Evolutionary conservation across 2,888 invertebrate species (phyloP).

Genomic region (Drosophila koepferae): DNA sequence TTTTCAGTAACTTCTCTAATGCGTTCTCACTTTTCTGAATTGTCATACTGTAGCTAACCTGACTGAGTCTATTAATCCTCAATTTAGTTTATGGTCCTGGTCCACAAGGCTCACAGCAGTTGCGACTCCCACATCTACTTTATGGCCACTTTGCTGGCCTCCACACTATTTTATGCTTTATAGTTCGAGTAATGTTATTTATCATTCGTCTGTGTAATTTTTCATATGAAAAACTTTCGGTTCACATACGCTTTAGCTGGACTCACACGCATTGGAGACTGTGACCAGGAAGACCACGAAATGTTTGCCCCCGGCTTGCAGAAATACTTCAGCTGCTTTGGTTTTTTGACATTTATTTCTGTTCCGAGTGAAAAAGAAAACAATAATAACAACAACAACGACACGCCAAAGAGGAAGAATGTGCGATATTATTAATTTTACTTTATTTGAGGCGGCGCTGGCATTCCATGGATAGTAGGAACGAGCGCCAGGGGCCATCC

Average conservation of each 20-base stretch:
- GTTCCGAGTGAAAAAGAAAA: constrained; percentile 25
- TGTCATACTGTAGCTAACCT: neutral
- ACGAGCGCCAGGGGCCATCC: constrained; percentile 38
- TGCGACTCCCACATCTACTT: constrained; percentile 39
- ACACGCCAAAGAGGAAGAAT: constrained; percentile 44
- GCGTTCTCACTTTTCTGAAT: neutral
- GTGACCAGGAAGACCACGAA: constrained; percentile 1
- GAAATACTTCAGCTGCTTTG: constrained; percentile 49
- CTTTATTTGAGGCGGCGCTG: constrained; percentile 49
- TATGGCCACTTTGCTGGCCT: constrained; percentile 18
- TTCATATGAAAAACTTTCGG: constrained; percentile 70
- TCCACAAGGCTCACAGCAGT: constrained; percentile 29
- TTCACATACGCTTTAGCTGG: constrained; percentile 17
- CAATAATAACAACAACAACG: constrained; percentile 28
- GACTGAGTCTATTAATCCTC: constrained; percentile 32
- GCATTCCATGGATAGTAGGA: constrained; percentile 54
- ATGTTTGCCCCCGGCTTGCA: constrained; percentile 15
- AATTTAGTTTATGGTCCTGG: constrained; percentile 23
- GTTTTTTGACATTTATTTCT: constrained; percentile 63
- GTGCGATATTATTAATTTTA: constrained; percentile 77
- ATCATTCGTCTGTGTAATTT: constrained; percentile 82
- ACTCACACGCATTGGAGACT: constrained; percentile 41
- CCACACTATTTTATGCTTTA: constrained; percentile 39
- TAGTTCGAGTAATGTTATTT: constrained; percentile 79
- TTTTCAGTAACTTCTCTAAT: neutral